Base-by-base conservation (phyloP, 1,140 invertebrate genomes). In the Elymnias hypermnestra region DNA sequence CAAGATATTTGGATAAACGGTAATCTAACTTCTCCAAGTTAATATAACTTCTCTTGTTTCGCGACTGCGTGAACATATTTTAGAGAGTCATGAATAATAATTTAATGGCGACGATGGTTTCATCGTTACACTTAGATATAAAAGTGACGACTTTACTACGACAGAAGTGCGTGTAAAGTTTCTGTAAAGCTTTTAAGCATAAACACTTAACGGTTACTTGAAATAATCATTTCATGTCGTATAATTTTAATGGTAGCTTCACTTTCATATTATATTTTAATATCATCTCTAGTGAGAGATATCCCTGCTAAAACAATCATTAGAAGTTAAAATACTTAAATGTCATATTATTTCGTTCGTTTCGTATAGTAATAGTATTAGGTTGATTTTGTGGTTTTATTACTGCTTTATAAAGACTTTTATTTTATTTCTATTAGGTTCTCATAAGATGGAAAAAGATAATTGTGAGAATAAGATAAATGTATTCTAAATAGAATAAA, bases 11-110 rank as follows among this genome's bases (percentile, higher is more conserved):
- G 67, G 60, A 57, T 71, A 64, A 76, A 58, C 60, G 65, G 45
- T 70, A 73, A 76, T 76, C 68, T 67, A 76, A 76, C 67, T 73
- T 73, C 55, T 69, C 63, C 55, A 64, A 71, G 36, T 66, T 73
- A 76, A 67, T 69, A 71, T 57, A 76, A 76, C 70, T 73, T 76
- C 73, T 48, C 65, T 59, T 67, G 58, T 69, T 76, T 67, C 28
- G 9, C 59, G 60, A 73, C 63, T 68, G 55, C 62, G 63, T 59
- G 60, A 68, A 66, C 62, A 70, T 72, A 72, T 73, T 76, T 72
- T 48, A 54, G 58, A 44, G 47, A 61, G 28, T 57, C 57, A 74
- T 74, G 73, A 77, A 74, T 73, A 70, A 72, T 70, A 67, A 75
- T 67, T 60, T 63, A 44, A 72, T 58, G 54, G 48, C 29, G 38